Evolutionary conservation across 2,797 vertebrate genomes (phyloP), one percentile per base, ranked within the genome.

Genomic region (Parambassis ranga): DNA sequence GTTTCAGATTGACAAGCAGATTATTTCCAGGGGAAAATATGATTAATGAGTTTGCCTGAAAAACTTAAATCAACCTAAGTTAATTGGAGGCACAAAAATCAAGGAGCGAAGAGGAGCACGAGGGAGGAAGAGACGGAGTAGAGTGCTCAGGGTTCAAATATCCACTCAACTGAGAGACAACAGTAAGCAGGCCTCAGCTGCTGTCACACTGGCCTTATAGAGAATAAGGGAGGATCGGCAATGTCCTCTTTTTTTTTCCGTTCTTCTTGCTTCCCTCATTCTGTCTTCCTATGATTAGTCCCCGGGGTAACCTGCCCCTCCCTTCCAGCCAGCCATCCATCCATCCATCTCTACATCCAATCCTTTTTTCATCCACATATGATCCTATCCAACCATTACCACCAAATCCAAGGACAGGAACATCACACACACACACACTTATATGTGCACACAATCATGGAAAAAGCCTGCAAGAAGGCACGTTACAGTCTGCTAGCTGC

Each of bases 21-120:
- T 87, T 90, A 89, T 87, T 85, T 83, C 61, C 74, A 71, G 70
- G 83, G 88, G 83, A 87, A 90, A 86, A 90, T 74, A 64, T 90
- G 86, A 93, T 92, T 92, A 87, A 90, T 65, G 81, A 71, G 80
- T 89, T 87, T 89, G 89, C 76, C 76, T 23, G 84, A 92, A 90
- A 92, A 92, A 92, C 89, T 91, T 90, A 92, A 92, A 95, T 93
- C 88, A 92, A 87, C 79, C 79, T 93, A 93, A 94, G 93, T 91
- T 92, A 93, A 93, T 69, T 87, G 89, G 91, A 81, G 77, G 90
- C 88, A 86, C 65, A 39, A 46, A n/a, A 73, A 80, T 37, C 32
- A 73, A 62, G 38, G 30, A 58, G 31, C 6, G 1, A 36, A 55
- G 49, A 44, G 28, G 36, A 66, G 53, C 14, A 23, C 22, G 57